Evolutionary conservation across 2,797 vertebrate genomes (phyloP).

Genomic region (Brotula barbata): DNA sequence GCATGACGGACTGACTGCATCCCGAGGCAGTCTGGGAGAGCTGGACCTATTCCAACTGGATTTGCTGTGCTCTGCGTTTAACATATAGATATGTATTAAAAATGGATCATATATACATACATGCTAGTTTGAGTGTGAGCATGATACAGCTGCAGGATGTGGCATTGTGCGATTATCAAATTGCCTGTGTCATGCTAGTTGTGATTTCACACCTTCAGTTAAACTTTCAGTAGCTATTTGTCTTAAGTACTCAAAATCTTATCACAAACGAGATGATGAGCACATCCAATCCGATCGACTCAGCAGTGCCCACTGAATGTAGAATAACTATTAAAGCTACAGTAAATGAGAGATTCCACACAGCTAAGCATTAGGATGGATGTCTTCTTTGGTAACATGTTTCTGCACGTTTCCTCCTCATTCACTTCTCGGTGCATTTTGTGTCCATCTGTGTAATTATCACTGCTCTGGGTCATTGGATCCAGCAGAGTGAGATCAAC

Average conservation of each 20-base stretch:
- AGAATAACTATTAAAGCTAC: conserved; percentile 54
- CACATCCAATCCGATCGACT: conserved; percentile 5
- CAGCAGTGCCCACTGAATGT: conserved; percentile 61
- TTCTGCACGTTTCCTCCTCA: conserved; percentile 16
- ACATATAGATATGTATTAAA: no score
- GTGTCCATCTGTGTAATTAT: conserved; percentile 61
- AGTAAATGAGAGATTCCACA: conserved; percentile 61
- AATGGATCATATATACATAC: no score
- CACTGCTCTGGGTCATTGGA: conserved; percentile 46
- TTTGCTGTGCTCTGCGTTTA: no score
- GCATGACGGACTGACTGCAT: neutral
- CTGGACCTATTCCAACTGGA: neutral
- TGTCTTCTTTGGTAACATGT: conserved; percentile 28
- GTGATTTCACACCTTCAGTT: no score
- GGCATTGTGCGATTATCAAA: no score
- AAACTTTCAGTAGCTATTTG: neutral
- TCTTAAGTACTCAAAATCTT: neutral
- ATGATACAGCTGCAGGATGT: no score
- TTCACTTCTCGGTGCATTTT: no score
- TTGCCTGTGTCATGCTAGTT: neutral
- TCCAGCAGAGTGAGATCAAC: conserved; percentile 28
- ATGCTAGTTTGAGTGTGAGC: no score
- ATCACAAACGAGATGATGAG: neutral
- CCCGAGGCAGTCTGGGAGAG: conserved; percentile 1
- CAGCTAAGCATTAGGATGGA: conserved; percentile 47